A percentile compares a stretch with the other conserved stretches of the same genome.
Conservation (phyloP, 1,140 invertebrate species). For the Arctopsyche grandis region DNA sequence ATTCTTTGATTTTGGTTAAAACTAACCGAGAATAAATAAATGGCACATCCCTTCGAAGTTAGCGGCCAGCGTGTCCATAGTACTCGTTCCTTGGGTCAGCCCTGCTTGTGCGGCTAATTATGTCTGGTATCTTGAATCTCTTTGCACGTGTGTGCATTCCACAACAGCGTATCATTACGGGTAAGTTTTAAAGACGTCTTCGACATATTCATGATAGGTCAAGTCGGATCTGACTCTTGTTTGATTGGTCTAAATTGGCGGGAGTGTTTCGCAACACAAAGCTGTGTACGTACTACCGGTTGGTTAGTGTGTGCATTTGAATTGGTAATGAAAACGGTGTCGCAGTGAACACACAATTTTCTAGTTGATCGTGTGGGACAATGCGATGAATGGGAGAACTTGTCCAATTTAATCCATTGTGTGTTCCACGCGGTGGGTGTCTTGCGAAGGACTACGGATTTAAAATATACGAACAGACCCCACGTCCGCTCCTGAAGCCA, state of each 20-base stretch:
- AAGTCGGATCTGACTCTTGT: neutral
- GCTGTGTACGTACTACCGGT: neutral
- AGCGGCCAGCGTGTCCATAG: too few relatives aligned
- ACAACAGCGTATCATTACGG: too few relatives aligned
- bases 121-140: too few relatives aligned
- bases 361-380: neutral
- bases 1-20: too few relatives aligned
- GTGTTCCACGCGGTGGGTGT: conserved; percentile 4
- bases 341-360: conserved; percentile 25
- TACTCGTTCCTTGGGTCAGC: too few relatives aligned
- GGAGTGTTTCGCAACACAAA: conserved; percentile 21
- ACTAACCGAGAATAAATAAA: too few relatives aligned
- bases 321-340: conserved; percentile 21
- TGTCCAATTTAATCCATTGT: conserved; percentile 36
- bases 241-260: conserved; percentile 29
- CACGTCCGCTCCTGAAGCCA: neutral
- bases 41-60: too few relatives aligned
- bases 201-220: too few relatives aligned
- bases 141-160: too few relatives aligned
- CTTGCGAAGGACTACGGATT: neutral
- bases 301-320: neutral
- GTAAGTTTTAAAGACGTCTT: too few relatives aligned
- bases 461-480: neutral
- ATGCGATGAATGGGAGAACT: conserved; percentile 15
- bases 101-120: too few relatives aligned